Base-by-base conservation (phyloP, 2,113 vertebrate species). In the Rhinolophus ferrumequinum region DNA sequence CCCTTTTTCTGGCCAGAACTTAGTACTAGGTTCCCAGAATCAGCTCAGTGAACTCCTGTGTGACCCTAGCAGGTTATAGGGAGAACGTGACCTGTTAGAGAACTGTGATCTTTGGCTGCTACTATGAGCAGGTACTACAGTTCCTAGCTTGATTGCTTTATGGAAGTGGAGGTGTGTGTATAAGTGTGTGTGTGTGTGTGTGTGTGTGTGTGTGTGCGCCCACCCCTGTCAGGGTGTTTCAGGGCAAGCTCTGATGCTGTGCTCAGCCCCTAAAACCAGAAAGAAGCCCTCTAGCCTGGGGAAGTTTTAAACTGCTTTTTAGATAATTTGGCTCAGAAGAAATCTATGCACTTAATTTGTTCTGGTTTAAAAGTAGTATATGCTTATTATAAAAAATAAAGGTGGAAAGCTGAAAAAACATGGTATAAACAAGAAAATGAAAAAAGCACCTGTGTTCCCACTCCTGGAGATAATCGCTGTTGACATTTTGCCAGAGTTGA, bases 311-410 rank as follows among this genome's bases (percentile, higher is more conserved):
- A 54, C 77, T 30, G n/a, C 91, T 96, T 44, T 88, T 96, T 89
- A 93, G 88, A 69, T 95, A 4, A 96, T 95, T 94, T 90, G 76
- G 38, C 82, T 94, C 60, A 52, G 70, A 85, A 96, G 76, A 96
- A 98, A 88, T 93, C 66, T 58, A 95, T 82, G 80, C 52, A 83
- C 64, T 72, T 90, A 88, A 81, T 93, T 75, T 88, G 66, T 80
- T 62, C 81, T 94, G 81, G 70, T 94, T 97, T 91, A 86, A 96
- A 96, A 93, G 94, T 62, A 94, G 69, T 92, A 66, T 75, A 44
- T 87, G 58, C 58, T 92, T 75, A 47, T 81, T 77, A 22, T 94
- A 38, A 85, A 84, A 96, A 88, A 72, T 10, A 89, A 79, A 92
- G 28, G 30, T 60, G 28, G n/a, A 85, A 92, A 95, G 82, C 8